Conservation (phyloP, 2,113 vertebrate genomes). For the Eulacestoma nigropectus region DNA sequence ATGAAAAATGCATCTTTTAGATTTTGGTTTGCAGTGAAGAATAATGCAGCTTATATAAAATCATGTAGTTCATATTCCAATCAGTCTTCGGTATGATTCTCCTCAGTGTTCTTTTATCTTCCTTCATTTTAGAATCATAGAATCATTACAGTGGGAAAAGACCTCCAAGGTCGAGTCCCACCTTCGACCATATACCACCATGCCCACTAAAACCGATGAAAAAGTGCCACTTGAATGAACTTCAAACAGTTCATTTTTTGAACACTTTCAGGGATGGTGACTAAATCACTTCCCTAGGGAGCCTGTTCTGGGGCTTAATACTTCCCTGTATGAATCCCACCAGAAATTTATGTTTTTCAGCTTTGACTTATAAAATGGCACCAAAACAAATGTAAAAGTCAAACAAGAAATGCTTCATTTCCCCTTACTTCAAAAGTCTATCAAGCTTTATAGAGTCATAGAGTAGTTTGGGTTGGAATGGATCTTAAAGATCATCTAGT, state of each 20-base stretch:
- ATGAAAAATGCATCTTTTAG: not conserved
- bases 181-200: fast-evolving
- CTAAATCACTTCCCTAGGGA: not conserved
- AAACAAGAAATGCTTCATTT: not conserved
- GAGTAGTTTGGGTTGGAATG: not conserved
- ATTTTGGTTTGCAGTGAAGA: not conserved
- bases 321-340: not conserved
- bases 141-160: not conserved
- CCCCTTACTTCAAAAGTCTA: not conserved
- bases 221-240: too few relatives aligned
- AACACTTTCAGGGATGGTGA: not conserved
- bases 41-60: not conserved
- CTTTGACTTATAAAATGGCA: not conserved
- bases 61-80: not conserved
- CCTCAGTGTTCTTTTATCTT: not conserved
- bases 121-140: not conserved
- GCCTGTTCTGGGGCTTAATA: not conserved
- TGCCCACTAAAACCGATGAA: not conserved
- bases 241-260: too few relatives aligned
- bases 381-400: not conserved
- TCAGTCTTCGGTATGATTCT: not conserved
- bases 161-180: not conserved
- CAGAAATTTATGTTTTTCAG: not conserved
- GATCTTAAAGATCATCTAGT: not conserved
- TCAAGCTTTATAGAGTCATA: not conserved